Evolutionary conservation across 2,797 vertebrate genomes (phyloP).

Genomic region (Intellagama lesueurii): DNA sequence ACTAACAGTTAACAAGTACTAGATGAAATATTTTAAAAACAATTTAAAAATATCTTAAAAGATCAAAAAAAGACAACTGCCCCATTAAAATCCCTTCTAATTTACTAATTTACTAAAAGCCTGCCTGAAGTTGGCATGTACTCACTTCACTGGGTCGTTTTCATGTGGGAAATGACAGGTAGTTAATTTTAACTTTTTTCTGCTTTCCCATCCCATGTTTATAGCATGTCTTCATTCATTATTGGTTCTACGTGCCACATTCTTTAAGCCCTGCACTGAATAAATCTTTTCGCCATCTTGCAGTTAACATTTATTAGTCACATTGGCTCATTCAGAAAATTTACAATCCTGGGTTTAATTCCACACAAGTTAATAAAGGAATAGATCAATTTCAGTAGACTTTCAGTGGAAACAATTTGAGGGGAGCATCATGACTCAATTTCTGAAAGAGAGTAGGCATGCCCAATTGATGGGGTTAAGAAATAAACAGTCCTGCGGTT

Average conservation of each 20-base stretch:
- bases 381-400: slow-evolving; percentile 51
- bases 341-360: slow-evolving; percentile 45
- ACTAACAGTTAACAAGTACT: too few relatives aligned
- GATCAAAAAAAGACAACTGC: too few relatives aligned
- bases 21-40: too few relatives aligned
- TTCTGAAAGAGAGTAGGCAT: slow-evolving; percentile 39
- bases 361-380: slow-evolving; percentile 41
- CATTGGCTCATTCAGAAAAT: slow-evolving; percentile 50
- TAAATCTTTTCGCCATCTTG: slow-evolving; percentile 26
- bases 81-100: too few relatives aligned
- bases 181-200: neutral
- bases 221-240: neutral
- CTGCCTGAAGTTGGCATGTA: neutral
- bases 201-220: neutral
- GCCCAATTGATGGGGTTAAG: slow-evolving; percentile 34
- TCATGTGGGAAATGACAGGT: neutral
- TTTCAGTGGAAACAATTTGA: too few relatives aligned
- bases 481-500: slow-evolving; percentile 44
- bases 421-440: neutral
- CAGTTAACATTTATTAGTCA: slow-evolving; percentile 39
- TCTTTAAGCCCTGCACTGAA: slow-evolving; percentile 37
- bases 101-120: too few relatives aligned
- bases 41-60: too few relatives aligned
- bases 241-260: slow-evolving; percentile 37
- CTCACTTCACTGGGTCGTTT: neutral